A percentile compares a stretch with the other conserved stretches of the same genome.
Evolutionary conservation across 2,888 invertebrate genomes (phyloP).

Genomic region (Pyrrhosoma nymphula): DNA sequence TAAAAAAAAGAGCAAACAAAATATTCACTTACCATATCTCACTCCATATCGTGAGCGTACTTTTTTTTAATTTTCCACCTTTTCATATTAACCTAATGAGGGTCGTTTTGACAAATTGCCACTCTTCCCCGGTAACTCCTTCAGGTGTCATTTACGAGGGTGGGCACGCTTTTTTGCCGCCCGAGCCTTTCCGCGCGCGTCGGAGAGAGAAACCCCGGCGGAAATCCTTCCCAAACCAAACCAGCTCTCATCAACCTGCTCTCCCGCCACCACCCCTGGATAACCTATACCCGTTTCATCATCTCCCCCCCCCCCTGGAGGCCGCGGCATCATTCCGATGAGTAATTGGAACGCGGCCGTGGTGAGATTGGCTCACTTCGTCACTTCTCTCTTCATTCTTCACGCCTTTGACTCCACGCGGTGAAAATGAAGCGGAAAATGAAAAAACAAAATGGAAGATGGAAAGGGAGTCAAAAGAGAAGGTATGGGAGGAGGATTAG

Average conservation of each 20-base stretch:
- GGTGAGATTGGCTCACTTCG: not conserved
- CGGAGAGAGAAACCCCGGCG: not conserved
- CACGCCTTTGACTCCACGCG: not conserved
- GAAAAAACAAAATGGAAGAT: not conserved
- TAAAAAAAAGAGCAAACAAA: no score
- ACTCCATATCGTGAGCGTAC: not conserved
- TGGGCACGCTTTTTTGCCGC: not conserved
- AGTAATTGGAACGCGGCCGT: conserved; percentile 10
- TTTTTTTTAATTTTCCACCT: no score
- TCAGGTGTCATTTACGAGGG: not conserved
- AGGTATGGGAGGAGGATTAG: not conserved
- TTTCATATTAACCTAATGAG: not conserved
- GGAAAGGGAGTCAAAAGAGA: not conserved
- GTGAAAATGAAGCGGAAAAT: conserved; percentile 1
- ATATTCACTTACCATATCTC: not conserved
- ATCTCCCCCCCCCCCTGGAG: not conserved
- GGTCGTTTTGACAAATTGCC: conserved; percentile 47
- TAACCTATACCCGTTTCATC: not conserved
- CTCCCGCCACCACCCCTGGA: not conserved
- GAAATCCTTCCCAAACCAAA: not conserved
- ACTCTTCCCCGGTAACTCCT: not conserved
- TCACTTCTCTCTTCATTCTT: no score
- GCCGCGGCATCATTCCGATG: not conserved
- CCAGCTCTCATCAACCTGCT: not conserved
- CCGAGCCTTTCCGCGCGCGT: not conserved